Conservation (phyloP, 2,888 invertebrate genomes). For the Agrypnus murinus region DNA sequence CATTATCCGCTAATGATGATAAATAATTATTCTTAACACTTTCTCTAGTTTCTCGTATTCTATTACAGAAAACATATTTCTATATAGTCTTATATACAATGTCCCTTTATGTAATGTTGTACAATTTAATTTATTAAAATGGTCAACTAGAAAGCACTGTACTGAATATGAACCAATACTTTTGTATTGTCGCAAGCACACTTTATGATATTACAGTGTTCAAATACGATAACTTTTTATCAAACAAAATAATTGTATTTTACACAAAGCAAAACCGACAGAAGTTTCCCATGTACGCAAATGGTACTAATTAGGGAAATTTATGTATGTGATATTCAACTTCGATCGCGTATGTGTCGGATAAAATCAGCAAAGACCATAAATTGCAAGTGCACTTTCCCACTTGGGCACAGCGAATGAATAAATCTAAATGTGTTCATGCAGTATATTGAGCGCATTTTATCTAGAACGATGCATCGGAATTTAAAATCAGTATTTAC, state of each 20-base stretch:
- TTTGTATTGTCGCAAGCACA: too few relatives aligned
- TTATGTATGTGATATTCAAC: conserved; percentile 6
- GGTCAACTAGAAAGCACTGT: too few relatives aligned
- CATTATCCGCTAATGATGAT: too few relatives aligned
- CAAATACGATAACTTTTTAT: too few relatives aligned
- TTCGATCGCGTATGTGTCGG: conserved; percentile 22
- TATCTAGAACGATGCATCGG: conserved; percentile 33
- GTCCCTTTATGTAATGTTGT: too few relatives aligned
- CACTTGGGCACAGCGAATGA: conserved; percentile 10
- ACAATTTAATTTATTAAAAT: too few relatives aligned
- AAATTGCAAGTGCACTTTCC: conserved; percentile 15
- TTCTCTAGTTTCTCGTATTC: too few relatives aligned
- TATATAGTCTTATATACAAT: too few relatives aligned
- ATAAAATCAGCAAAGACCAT: conserved; percentile 23
- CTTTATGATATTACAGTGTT: too few relatives aligned
- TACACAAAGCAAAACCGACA: neutral
- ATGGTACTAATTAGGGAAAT: conserved; percentile 24
- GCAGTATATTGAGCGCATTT: conserved; percentile 15
- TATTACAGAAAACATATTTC: too few relatives aligned
- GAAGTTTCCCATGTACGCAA: neutral
- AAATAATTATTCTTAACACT: too few relatives aligned
- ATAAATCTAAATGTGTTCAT: conserved; percentile 27
- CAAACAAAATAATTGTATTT: neutral
- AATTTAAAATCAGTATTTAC: conserved; percentile 42
- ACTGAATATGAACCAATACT: too few relatives aligned